phyloP scores from a whole-genome alignment of 2,888 invertebrate genomes.

The Xestia xanthographa region DNA sequence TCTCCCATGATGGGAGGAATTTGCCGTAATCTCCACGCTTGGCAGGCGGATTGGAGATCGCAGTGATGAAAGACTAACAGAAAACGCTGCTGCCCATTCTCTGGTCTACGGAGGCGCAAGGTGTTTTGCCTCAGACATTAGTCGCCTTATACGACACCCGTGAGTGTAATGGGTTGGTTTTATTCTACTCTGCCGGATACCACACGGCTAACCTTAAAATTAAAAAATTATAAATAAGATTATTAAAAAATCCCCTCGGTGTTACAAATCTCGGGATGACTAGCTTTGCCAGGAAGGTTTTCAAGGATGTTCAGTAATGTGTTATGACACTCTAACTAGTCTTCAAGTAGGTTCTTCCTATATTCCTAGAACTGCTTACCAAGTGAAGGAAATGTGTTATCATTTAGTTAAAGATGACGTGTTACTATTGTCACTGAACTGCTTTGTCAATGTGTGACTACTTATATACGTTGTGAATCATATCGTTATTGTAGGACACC shows the following conservation, averaged over 20 bases:
- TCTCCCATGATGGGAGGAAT: too few relatives aligned
- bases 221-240: too few relatives aligned
- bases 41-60: too few relatives aligned
- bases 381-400: constrained; percentile 58
- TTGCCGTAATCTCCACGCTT: too few relatives aligned
- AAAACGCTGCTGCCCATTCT: too few relatives aligned
- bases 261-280: constrained; percentile 6
- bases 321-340: constrained; percentile 21
- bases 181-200: too few relatives aligned
- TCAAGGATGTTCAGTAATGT: constrained; percentile 26
- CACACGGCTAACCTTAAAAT: too few relatives aligned
- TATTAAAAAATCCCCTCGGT: background rate
- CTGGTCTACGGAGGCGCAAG: too few relatives aligned
- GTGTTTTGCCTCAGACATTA: too few relatives aligned
- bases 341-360: constrained; percentile 52
- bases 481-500: constrained; percentile 11
- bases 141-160: too few relatives aligned
- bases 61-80: too few relatives aligned
- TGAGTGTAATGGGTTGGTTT: too few relatives aligned
- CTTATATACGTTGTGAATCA: constrained; percentile 27
- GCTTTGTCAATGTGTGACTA: constrained; percentile 31
- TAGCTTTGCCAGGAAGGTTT: background rate
- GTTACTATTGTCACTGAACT: constrained; percentile 38
- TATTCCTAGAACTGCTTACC: constrained; percentile 45
- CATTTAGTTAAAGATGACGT: constrained; percentile 56